phyloP scores from a whole-genome alignment of 2,888 invertebrate genomes.

The Invenusta paracnida region DNA sequence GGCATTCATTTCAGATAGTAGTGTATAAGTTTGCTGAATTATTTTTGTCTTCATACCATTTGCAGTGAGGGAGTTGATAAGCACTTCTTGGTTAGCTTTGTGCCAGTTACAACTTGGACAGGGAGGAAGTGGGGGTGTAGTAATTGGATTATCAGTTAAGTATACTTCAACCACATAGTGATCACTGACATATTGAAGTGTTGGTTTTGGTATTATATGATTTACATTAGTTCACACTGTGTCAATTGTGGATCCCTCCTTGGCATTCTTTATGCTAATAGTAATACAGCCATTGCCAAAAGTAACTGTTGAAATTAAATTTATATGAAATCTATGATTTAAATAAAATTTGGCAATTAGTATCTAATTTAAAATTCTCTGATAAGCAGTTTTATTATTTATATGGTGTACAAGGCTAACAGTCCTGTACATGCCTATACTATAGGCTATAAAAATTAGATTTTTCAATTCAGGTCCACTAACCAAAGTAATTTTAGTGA shows the following conservation, averaged over 20 bases:
- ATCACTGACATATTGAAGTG: background rate
- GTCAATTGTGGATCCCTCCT: background rate
- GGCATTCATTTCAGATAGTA: background rate
- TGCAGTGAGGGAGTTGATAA: background rate
- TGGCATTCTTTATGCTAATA: too few species aligned
- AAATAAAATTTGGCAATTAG: too few species aligned
- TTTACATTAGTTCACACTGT: background rate
- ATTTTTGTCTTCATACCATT: background rate
- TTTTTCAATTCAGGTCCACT: too few species aligned
- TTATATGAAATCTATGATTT: too few species aligned
- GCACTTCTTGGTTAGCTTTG: background rate
- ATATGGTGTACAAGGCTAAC: too few species aligned
- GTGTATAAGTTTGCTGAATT: background rate
- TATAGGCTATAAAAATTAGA: too few species aligned
- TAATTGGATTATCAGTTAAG: background rate
- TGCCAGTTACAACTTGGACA: background rate
- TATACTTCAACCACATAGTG: background rate
- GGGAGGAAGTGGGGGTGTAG: background rate
- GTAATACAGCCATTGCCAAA: too few species aligned
- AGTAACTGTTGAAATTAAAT: too few species aligned
- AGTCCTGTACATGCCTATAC: too few species aligned
- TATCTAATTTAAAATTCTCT: too few species aligned
- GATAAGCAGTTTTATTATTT: too few species aligned
- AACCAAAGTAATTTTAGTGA: too few species aligned
- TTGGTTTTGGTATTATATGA: background rate